Conservation (phyloP, 2,888 invertebrate species). For the Sturmia bella region DNA sequence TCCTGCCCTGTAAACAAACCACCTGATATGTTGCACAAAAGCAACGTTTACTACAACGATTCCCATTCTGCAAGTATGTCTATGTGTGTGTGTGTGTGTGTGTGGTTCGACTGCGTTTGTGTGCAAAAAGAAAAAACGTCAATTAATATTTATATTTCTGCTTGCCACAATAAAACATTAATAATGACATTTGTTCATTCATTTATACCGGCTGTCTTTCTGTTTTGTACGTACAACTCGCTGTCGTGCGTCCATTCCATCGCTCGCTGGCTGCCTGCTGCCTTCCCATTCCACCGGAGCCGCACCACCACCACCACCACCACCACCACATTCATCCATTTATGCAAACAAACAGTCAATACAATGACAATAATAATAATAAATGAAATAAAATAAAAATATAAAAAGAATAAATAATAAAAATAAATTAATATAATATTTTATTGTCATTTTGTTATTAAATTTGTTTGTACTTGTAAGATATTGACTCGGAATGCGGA, state of each 20-base stretch:
- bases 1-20: too few species aligned
- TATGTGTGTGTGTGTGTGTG: background rate
- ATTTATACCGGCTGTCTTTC: conserved; percentile 23
- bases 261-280: background rate
- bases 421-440: conserved; percentile 62
- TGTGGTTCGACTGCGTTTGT: conserved; percentile 7
- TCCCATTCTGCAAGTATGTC: conserved; percentile 27
- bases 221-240: background rate
- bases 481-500: conserved; percentile 48
- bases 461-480: conserved; percentile 51
- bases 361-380: conserved; percentile 40
- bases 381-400: conserved; percentile 45
- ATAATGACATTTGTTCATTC: conserved; percentile 66
- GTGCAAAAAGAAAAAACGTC: conserved; percentile 62
- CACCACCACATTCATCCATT: background rate
- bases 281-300: conserved; percentile 6
- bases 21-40: conserved; percentile 35
- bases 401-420: conserved; percentile 57
- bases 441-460: conserved; percentile 56
- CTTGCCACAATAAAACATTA: conserved; percentile 70
- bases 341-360: conserved; percentile 4
- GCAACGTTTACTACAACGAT: conserved; percentile 51
- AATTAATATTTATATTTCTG: conserved; percentile 70
- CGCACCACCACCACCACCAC: too few species aligned
- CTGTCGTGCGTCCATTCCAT: background rate